phyloP scores from a whole-genome alignment of 2,888 invertebrate genomes.

The Seira musarum region DNA sequence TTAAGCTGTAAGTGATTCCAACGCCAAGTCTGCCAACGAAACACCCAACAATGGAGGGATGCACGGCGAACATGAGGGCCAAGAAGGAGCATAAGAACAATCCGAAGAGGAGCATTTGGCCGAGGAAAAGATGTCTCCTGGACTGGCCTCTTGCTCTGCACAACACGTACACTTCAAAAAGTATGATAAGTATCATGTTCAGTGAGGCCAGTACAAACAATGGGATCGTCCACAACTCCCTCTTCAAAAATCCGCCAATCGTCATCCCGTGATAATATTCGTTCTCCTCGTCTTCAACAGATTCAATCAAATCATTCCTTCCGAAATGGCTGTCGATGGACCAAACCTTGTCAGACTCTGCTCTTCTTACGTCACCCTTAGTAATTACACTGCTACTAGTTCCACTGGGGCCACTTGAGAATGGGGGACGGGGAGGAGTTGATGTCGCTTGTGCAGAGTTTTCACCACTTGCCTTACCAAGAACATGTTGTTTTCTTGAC shows the following conservation, averaged over 20 bases:
- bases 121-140: slow-evolving; percentile 88
- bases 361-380: slow-evolving; percentile 38
- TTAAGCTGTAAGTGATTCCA: slow-evolving; percentile 85
- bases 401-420: background rate
- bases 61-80: slow-evolving; percentile 84
- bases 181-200: slow-evolving; percentile 87
- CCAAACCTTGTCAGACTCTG: slow-evolving; percentile 53
- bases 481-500: slow-evolving; percentile 18
- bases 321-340: slow-evolving; percentile 50
- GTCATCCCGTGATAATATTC: slow-evolving; percentile 61
- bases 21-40: slow-evolving; percentile 87
- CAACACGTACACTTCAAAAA: slow-evolving; percentile 88
- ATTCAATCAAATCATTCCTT: slow-evolving; percentile 40
- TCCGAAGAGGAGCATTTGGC: slow-evolving; percentile 86
- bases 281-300: slow-evolving; percentile 40
- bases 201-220: slow-evolving; percentile 87
- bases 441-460: background rate
- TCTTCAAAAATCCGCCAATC: slow-evolving; percentile 70
- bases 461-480: slow-evolving; percentile 22
- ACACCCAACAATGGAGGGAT: slow-evolving; percentile 86
- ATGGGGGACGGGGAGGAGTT: background rate
- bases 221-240: slow-evolving; percentile 93
- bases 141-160: slow-evolving; percentile 88
- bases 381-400: background rate
- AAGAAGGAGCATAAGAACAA: slow-evolving; percentile 86